These are phyloP conservation scores for Venturia canescens DNA, from an alignment of 1,140 invertebrate genomes.

Conservation along the genomic window DNA sequence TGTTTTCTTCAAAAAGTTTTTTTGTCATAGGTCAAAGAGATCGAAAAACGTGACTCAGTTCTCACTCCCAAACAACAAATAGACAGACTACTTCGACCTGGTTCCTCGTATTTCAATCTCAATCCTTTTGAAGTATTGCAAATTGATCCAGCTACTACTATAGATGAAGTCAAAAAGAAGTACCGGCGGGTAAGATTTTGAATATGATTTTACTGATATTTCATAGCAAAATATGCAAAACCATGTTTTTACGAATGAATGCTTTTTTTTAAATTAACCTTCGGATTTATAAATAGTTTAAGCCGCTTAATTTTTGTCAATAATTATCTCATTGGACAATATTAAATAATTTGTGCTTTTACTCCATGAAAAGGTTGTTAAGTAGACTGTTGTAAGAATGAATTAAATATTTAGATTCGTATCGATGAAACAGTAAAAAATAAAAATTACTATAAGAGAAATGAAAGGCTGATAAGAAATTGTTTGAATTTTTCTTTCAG, in stretches of 20 bases:
- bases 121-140: conserved; percentile 98
- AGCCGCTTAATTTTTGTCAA: too few relatives aligned
- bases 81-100: conserved; percentile 92
- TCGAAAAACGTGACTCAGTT: conserved; percentile 93
- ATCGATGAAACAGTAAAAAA: too few relatives aligned
- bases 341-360: too few relatives aligned
- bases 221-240: background rate
- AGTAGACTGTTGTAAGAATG: too few relatives aligned
- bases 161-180: conserved; percentile 97
- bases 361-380: too few relatives aligned
- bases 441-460: too few relatives aligned
- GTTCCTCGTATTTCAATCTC: conserved; percentile 97
- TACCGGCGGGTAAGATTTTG: conserved; percentile 86
- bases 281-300: too few relatives aligned
- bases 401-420: too few relatives aligned
- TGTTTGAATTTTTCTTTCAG: conserved; percentile 69
- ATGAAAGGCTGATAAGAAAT: too few relatives aligned
- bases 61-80: conserved; percentile 97
- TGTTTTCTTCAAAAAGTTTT: conserved; percentile 10
- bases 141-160: conserved; percentile 91
- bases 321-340: too few relatives aligned
- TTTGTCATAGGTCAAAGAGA: conserved; percentile 91
- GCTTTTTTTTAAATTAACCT: too few relatives aligned
- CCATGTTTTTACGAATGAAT: too few relatives aligned
- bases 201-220: background rate